Conservation (phyloP, 2,113 vertebrate species). For the Jaculus jaculus region DNA sequence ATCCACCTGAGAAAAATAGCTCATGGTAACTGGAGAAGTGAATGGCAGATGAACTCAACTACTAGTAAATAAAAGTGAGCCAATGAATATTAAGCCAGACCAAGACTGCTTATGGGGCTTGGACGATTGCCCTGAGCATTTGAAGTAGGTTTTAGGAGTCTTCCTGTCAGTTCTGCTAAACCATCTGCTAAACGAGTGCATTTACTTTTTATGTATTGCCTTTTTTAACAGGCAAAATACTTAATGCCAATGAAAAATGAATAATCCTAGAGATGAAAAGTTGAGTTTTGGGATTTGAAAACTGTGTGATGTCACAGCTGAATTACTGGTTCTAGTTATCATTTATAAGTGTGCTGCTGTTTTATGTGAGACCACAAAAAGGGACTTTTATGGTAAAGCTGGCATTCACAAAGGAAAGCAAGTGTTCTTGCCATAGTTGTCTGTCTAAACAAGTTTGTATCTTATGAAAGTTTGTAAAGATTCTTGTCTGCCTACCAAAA, state of each 20-base stretch:
- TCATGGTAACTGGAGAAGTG: neutral
- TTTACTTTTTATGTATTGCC: conserved; percentile 7
- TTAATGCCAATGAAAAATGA: neutral
- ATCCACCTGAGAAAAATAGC: conserved; percentile 8
- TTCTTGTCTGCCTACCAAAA: neutral
- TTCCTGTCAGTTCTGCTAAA: neutral
- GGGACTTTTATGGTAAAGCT: neutral
- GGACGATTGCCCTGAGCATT: neutral
- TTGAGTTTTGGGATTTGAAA: neutral
- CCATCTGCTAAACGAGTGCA: neutral
- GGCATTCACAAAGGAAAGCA: neutral
- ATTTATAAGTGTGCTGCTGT: neutral
- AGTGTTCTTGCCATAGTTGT: neutral
- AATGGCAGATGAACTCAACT: neutral
- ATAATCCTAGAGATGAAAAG: neutral
- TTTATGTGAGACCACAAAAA: too few relatives aligned
- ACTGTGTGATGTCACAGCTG: neutral
- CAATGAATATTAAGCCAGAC: neutral
- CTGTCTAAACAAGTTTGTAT: neutral
- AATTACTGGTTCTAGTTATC: neutral
- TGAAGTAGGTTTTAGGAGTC: neutral
- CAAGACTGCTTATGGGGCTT: neutral
- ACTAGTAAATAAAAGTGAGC: neutral
- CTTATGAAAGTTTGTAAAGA: neutral
- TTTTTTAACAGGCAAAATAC: conserved; percentile 14